Base-by-base conservation (phyloP, 2,888 invertebrate genomes). In the Chymomyza fuscimana region DNA sequence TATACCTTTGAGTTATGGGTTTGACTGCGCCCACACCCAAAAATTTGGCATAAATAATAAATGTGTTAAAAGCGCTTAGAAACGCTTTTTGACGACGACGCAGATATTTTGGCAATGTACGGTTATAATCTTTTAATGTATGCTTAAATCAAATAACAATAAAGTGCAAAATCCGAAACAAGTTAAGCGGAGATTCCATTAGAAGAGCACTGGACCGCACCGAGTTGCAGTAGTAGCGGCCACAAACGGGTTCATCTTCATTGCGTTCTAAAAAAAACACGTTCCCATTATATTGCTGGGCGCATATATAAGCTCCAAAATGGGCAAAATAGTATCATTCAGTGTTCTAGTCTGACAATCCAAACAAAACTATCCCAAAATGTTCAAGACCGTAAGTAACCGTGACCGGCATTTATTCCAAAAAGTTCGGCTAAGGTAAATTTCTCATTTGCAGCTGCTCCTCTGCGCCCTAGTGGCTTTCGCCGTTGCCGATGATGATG, bases 361-460 rank as follows among this genome's bases (percentile, higher is more conserved):
- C 51, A 19, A 46, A 60, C 59, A 61, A 58, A 15, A 62, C 29
- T 40, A 12, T 19, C 5, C 54, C 56, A 75, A 81, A 65, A 87
- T 87, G 89, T 88, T 86, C 73, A 87, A 89, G 74, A 51, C 73
- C 54, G 86, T 87, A 79, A 87, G 84, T 84, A 70, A 51, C 22
- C 9, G 22, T 0, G 58, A 4, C 12, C 12, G 1, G 16, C 15
- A 63, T 40, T 36, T 52, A 32, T 16, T 12, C 3, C n/a, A 25
- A n/a, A 4, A n/a, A 40, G 3, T 4, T 46, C 61, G 9, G 16
- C 32, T 62, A 25, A 25, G 12, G 6, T 15, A 62, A 7, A 16
- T 50, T 63, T 46, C 25, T 25, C 70, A 51, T 9, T 58, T 65
- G 10, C 36, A 87, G 86, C 58, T 83, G 64, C 62, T 86, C 65